Evolutionary conservation across 2,797 vertebrate species (phyloP).

Genomic region (Synaphobranchus kaupii): DNA sequence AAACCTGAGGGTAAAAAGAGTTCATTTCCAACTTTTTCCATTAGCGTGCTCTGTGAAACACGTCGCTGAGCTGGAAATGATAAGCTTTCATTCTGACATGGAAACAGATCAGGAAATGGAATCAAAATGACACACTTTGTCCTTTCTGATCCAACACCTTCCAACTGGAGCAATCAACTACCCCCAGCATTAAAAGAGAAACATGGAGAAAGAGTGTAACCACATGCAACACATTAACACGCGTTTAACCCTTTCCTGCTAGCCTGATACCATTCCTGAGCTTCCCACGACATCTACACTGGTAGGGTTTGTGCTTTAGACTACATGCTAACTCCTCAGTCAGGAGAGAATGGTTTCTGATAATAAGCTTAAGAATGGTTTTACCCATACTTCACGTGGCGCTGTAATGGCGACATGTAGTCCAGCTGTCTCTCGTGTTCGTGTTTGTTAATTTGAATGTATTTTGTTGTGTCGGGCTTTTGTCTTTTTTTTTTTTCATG

Average conservation of each 20-base stretch:
- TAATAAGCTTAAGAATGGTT: not conserved
- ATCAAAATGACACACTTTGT: slow-evolving; percentile 9
- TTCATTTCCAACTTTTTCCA: not conserved
- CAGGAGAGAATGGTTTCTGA: not conserved
- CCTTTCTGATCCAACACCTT: slow-evolving; percentile 21
- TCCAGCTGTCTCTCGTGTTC: too few species aligned
- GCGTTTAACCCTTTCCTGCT: not conserved
- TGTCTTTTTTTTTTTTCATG: too few species aligned
- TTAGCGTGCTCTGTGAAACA: not conserved
- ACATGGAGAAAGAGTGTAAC: not conserved
- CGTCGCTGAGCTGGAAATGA: not conserved
- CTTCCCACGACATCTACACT: not conserved
- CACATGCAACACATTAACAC: not conserved
- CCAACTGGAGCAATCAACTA: not conserved
- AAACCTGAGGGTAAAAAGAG: not conserved
- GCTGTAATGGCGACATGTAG: too few species aligned
- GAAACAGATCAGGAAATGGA: not conserved
- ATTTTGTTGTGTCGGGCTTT: too few species aligned
- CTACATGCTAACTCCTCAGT: not conserved
- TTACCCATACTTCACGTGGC: not conserved
- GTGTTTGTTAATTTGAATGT: too few species aligned
- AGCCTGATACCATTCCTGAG: not conserved
- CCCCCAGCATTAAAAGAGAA: not conserved
- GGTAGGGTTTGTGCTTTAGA: not conserved
- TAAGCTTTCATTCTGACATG: not conserved